phyloP scores from a whole-genome alignment of 2,888 invertebrate genomes.

The Sabatieria punctata region DNA sequence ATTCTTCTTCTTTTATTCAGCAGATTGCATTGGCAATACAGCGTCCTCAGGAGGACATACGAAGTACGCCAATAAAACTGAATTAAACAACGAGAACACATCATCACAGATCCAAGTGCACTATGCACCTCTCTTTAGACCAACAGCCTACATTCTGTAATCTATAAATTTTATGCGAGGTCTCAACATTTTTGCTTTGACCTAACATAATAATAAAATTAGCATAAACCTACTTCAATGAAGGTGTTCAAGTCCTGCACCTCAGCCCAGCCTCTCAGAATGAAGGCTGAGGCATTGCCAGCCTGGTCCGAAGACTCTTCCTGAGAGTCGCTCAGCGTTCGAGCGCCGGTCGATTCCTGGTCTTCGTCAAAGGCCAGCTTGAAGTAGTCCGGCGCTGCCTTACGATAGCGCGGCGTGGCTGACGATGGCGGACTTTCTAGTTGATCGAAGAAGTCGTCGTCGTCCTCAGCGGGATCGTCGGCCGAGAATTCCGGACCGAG shows the following conservation, averaged over 20 bases:
- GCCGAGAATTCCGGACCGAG: constrained; percentile 4
- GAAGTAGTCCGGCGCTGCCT: constrained; percentile 9
- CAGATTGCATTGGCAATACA: too few relatives aligned
- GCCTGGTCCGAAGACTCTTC: neutral
- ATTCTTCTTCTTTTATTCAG: too few relatives aligned
- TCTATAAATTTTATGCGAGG: too few relatives aligned
- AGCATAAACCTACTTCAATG: constrained; percentile 6
- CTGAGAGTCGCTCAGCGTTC: too few relatives aligned
- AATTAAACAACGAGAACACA: too few relatives aligned
- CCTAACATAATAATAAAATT: too few relatives aligned
- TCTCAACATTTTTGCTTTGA: too few relatives aligned
- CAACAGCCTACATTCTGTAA: too few relatives aligned
- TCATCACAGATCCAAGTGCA: neutral
- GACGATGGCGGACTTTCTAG: too few relatives aligned
- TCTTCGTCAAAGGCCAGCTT: constrained; percentile 9
- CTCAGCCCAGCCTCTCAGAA: constrained; percentile 9
- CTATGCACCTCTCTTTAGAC: too few relatives aligned
- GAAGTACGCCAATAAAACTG: too few relatives aligned
- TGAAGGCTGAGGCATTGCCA: constrained; percentile 2
- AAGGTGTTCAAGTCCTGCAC: constrained; percentile 9
- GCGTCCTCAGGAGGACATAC: too few relatives aligned
- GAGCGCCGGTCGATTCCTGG: neutral
- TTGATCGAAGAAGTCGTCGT: constrained; percentile 1
- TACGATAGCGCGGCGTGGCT: neutral
- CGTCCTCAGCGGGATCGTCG: neutral